A percentile compares a stretch with the other conserved stretches of the same genome.
phyloP scores from a whole-genome alignment of 2,888 invertebrate genomes.

The Acanthacorydalis orientalis region DNA sequence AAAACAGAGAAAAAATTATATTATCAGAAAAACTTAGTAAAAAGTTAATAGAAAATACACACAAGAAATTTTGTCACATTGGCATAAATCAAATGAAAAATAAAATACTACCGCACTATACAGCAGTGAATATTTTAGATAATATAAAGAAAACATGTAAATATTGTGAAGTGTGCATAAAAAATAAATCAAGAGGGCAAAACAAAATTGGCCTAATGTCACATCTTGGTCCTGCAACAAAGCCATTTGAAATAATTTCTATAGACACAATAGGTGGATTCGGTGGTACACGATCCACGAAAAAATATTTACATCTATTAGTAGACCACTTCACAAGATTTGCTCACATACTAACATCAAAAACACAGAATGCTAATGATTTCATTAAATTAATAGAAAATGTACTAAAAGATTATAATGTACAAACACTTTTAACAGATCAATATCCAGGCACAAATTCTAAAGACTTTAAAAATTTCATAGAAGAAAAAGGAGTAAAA shows the following conservation, averaged over 20 bases:
- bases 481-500: slow-evolving; percentile 10
- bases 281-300: slow-evolving; percentile 16
- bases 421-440: slow-evolving; percentile 14
- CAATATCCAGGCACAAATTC: slow-evolving; percentile 18
- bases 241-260: slow-evolving; percentile 16
- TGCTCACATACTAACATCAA: slow-evolving; percentile 15
- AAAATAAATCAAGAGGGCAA: slow-evolving; percentile 16
- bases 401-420: slow-evolving; percentile 10
- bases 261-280: slow-evolving; percentile 18
- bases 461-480: slow-evolving; percentile 15
- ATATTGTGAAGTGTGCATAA: slow-evolving; percentile 12
- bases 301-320: slow-evolving; percentile 17
- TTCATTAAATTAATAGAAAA: slow-evolving; percentile 15
- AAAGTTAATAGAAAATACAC: background rate
- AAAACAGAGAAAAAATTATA: slow-evolving; percentile 3
- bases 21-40: background rate
- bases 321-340: slow-evolving; percentile 17
- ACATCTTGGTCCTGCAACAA: slow-evolving; percentile 11
- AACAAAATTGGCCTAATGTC: slow-evolving; percentile 12
- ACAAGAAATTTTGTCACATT: slow-evolving; percentile 1
- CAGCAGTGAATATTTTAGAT: slow-evolving; percentile 5
- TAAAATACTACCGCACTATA: background rate
- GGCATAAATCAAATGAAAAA: slow-evolving; percentile 2
- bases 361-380: slow-evolving; percentile 14
- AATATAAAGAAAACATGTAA: slow-evolving; percentile 8